phyloP scores from a whole-genome alignment of 2,888 invertebrate genomes.

The Aporophyla nigra region DNA sequence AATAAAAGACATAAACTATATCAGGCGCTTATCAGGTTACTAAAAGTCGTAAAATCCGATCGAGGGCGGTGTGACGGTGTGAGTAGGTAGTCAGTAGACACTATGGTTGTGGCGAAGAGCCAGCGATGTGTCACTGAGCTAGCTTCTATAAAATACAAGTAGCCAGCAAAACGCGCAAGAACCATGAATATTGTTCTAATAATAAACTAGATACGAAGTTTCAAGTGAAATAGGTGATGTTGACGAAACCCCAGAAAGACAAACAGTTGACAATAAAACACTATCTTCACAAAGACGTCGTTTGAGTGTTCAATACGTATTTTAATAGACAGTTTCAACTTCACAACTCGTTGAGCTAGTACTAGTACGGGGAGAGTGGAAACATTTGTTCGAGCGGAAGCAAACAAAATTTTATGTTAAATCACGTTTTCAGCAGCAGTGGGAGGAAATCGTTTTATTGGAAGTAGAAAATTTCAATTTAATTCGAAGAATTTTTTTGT shows the following conservation, averaged over 20 bases:
- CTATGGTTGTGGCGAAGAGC: slow-evolving; percentile 48
- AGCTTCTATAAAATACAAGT: slow-evolving; percentile 35
- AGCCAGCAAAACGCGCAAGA: slow-evolving; percentile 4
- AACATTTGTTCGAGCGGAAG: slow-evolving; percentile 59
- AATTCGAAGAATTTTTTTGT: slow-evolving; percentile 45
- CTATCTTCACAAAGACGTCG: slow-evolving; percentile 11
- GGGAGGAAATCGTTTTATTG: slow-evolving; percentile 59
- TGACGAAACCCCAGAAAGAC: slow-evolving; percentile 2
- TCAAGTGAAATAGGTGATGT: background rate
- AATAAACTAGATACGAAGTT: slow-evolving; percentile 21
- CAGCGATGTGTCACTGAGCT: slow-evolving; percentile 44
- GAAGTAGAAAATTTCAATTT: slow-evolving; percentile 46
- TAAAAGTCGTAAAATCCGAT: slow-evolving; percentile 47
- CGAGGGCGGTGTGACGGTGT: slow-evolving; percentile 32
- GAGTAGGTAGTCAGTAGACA: slow-evolving; percentile 24
- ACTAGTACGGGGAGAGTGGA: slow-evolving; percentile 38
- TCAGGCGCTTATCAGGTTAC: slow-evolving; percentile 37
- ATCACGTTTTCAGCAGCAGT: slow-evolving; percentile 61
- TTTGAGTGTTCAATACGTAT: slow-evolving; percentile 40
- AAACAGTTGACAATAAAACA: slow-evolving; percentile 17
- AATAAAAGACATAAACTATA: slow-evolving; percentile 45
- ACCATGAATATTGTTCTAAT: slow-evolving; percentile 23
- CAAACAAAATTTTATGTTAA: slow-evolving; percentile 67
- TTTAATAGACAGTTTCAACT: slow-evolving; percentile 58
- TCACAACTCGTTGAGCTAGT: slow-evolving; percentile 48